Percentiles rank a stretch among this genome's conserved stretches.
phyloP scores from a whole-genome alignment of 2,113 vertebrate genomes.

The Spilogale gracilis region DNA sequence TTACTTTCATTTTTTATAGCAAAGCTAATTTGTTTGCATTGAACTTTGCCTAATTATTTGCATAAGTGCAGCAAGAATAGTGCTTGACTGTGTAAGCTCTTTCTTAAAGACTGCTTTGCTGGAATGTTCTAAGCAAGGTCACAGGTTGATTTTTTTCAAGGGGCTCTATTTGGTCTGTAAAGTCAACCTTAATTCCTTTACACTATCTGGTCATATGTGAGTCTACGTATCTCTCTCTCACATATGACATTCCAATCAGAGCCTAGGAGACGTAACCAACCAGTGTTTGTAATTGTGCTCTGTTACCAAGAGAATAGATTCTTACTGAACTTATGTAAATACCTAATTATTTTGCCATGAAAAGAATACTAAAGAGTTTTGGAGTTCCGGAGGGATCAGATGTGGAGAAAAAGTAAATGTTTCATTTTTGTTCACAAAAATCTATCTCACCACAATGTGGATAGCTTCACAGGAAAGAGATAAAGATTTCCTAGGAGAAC shows the following conservation, averaged over 20 bases:
- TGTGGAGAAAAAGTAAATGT: background rate
- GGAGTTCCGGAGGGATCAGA: background rate
- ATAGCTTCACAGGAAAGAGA: background rate
- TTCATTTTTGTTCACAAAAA: background rate
- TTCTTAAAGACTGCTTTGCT: background rate
- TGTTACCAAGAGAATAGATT: background rate
- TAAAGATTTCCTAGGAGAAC: background rate
- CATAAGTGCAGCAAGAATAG: background rate
- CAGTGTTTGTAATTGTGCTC: background rate
- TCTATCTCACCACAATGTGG: background rate
- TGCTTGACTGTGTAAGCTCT: background rate
- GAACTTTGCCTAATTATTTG: background rate
- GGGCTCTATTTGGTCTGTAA: background rate
- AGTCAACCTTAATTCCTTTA: background rate
- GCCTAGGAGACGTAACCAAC: background rate
- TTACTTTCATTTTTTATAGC: background rate
- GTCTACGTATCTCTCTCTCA: background rate
- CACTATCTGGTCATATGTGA: background rate
- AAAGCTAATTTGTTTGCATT: background rate
- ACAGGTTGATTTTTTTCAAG: background rate
- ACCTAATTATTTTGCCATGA: background rate
- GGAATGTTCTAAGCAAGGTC: background rate
- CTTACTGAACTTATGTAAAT: background rate
- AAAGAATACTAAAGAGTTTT: background rate
- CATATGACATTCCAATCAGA: background rate